Percentiles rank a stretch among this genome's conserved stretches.
These are phyloP conservation scores for Acromyrmex heyeri DNA, from an alignment of 1,140 invertebrate genomes.

Conservation along the genomic window DNA sequence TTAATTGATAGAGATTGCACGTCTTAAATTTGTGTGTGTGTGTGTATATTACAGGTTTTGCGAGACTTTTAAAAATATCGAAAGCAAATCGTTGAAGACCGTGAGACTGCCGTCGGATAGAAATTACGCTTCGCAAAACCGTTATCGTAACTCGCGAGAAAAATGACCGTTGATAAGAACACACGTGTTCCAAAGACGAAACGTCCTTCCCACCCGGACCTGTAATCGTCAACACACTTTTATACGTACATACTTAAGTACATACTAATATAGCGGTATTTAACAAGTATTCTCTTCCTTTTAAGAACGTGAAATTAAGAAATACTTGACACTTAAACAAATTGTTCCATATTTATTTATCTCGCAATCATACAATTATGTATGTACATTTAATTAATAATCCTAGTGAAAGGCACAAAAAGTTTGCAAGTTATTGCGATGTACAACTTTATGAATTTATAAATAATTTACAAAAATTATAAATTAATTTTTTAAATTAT, in stretches of 20 bases:
- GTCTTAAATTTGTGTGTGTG: not conserved
- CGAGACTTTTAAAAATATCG: constrained; percentile 7
- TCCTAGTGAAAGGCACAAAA: not conserved
- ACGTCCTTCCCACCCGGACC: constrained; percentile 60
- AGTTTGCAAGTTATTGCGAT: not conserved
- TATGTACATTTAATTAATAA: not conserved
- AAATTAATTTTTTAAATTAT: not conserved
- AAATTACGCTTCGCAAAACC: constrained; percentile 69
- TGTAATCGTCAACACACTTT: constrained; percentile 16
- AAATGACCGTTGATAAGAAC: constrained; percentile 72
- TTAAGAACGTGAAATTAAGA: not conserved
- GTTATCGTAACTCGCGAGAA: constrained; percentile 70
- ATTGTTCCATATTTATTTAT: not conserved
- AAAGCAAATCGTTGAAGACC: not conserved
- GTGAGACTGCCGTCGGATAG: constrained; percentile 30
- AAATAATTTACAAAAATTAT: not conserved
- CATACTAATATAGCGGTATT: not conserved
- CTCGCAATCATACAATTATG: not conserved
- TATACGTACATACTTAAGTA: not conserved
- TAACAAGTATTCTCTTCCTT: not conserved
- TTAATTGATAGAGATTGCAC: not conserved
- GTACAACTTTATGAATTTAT: not conserved
- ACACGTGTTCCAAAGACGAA: constrained; percentile 77
- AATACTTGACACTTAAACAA: not conserved
- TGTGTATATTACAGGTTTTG: not conserved